Evolutionary conservation across 2,797 vertebrate genomes (phyloP), one percentile per base, ranked within the genome.

Genomic region (Sciaenops ocellatus): DNA sequence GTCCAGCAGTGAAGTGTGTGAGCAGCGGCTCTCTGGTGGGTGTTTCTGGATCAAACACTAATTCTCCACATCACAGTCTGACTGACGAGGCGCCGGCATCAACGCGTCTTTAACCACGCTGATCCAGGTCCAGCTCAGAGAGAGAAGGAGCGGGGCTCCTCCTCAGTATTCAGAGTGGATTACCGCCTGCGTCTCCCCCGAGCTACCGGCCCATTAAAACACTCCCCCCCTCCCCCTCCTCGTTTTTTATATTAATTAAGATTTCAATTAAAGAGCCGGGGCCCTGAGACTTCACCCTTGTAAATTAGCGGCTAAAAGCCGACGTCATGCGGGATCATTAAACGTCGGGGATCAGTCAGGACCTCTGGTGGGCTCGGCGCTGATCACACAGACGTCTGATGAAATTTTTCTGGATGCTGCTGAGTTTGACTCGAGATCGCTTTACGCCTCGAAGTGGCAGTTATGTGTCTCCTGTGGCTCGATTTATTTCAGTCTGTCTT

Each of bases 191-290:
- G 12, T 61, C 65, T 73, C 69, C 59, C 30, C 75, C 1, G 46
- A 79, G 73, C 78, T 66, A 55, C 70, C 76, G 69, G 71, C 78
- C 81, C 83, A 77, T 87, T 91, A 86, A 84, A 82, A 73, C 63
- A 65, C 75, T 63, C 59, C 15, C 73, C 52, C 67, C 61, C 73
- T 64, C 70, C 38, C 57, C 63, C 48, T 54, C 84, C 73, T 68
- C 65, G 9, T 80, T 89, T 88, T 90, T 56, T 54, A 86, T 79
- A 79, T 89, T 88, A 90, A 92, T 91, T 89, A 89, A 90, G 84
- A 88, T 80, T 87, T 92, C 83, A 89, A 90, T 93, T 93, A 92
- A 74, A 77, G 76, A 77, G 75, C 78, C 64, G 73, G 73, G 82
- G 70, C 83, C 74, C 76, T 44, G 78, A 90, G 84, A 88, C 80